Evolutionary conservation across 2,113 vertebrate genomes (phyloP).

Genomic region (Pseudorectes ferrugineus): DNA sequence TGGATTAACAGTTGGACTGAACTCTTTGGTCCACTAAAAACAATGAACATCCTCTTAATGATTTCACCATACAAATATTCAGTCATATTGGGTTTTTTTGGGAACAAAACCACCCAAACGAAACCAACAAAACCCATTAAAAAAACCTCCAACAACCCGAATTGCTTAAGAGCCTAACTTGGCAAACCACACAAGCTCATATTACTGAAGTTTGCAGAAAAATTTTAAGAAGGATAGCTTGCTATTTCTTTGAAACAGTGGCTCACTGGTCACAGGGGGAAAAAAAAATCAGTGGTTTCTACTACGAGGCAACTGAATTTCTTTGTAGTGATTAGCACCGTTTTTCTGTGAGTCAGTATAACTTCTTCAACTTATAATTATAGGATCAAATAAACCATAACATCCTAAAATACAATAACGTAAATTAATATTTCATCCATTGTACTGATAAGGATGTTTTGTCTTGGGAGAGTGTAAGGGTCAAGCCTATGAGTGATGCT

Average conservation of each 20-base stretch:
- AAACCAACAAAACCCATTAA: not conserved
- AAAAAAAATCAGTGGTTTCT: not conserved
- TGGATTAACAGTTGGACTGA: not conserved
- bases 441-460: not conserved
- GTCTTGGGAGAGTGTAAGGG: not conserved
- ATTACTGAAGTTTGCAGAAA: not conserved
- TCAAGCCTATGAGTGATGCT: not conserved
- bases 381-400: not conserved
- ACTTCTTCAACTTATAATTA: not conserved
- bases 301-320: not conserved
- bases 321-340: not conserved
- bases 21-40: not conserved
- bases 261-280: rapidly evolving
- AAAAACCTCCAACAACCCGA: not conserved
- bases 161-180: not conserved
- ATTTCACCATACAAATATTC: not conserved
- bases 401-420: not conserved
- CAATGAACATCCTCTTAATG: not conserved
- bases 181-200: not conserved
- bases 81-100: rapidly evolving
- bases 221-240: not conserved
- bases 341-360: not conserved
- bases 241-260: not conserved
- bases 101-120: not conserved
- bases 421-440: not conserved